These are phyloP conservation scores for Etia nguti DNA, from an alignment of 2,113 vertebrate genomes.

Conservation along the genomic window DNA sequence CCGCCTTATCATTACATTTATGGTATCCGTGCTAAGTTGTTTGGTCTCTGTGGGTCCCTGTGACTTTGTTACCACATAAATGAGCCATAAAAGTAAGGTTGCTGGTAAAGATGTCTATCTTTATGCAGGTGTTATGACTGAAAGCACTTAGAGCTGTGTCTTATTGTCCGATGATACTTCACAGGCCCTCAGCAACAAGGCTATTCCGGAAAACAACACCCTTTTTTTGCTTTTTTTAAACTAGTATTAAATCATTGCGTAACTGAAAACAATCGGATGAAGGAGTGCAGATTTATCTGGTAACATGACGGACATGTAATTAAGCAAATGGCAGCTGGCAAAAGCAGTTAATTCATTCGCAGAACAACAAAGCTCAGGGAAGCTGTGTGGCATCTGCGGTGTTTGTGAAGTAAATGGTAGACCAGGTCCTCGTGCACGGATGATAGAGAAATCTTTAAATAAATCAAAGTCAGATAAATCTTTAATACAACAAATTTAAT, in stretches of 20 bases:
- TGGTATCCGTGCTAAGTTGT: constrained; percentile 18
- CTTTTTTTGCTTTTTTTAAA: background rate
- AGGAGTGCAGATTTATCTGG: constrained; percentile 7
- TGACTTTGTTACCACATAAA: constrained; percentile 68
- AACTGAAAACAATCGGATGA: background rate
- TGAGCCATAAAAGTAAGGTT: constrained; percentile 64
- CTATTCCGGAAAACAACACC: background rate
- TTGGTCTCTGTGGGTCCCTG: constrained; percentile 32
- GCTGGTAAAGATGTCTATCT: constrained; percentile 72
- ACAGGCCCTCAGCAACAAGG: constrained; percentile 15
- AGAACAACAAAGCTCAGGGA: background rate
- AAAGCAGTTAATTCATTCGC: background rate
- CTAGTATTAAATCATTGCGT: background rate
- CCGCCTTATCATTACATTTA: constrained; percentile 40
- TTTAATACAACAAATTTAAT: background rate
- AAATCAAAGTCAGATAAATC: background rate
- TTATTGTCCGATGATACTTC: constrained; percentile 55
- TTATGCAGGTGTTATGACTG: constrained; percentile 75
- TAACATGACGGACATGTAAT: constrained; percentile 3
- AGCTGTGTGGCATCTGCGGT: background rate
- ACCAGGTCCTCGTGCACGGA: background rate
- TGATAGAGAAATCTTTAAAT: background rate
- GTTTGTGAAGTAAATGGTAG: background rate
- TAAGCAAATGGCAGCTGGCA: constrained; percentile 24
- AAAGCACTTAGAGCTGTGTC: constrained; percentile 45